Evolutionary conservation across 2,113 vertebrate genomes (phyloP).

Genomic region (Sylvia atricapilla): DNA sequence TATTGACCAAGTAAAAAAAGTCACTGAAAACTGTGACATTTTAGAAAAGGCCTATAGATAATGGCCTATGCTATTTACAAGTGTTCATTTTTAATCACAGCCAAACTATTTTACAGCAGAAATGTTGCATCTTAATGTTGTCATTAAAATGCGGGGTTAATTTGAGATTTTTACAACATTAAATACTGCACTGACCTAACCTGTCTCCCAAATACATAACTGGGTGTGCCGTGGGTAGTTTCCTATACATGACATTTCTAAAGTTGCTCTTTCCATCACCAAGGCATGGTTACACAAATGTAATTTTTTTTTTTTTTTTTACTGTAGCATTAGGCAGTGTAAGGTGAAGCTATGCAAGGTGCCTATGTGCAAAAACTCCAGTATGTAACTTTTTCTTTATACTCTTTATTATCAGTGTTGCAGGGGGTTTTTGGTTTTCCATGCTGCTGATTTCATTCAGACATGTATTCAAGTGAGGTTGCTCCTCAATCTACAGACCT

Average conservation of each 20-base stretch:
- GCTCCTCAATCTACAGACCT: neutral
- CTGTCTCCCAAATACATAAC: neutral
- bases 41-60: neutral
- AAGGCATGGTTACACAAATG: fast-evolving
- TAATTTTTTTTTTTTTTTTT: neutral
- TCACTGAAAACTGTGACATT: neutral
- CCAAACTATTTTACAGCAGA: neutral
- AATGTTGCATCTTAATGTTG: neutral
- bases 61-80: neutral
- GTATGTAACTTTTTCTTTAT: neutral
- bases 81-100: neutral
- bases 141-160: neutral
- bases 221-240: neutral
- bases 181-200: neutral
- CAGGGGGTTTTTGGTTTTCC: neutral
- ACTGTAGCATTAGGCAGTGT: neutral
- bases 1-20: neutral
- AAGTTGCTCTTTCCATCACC: neutral
- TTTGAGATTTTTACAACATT: neutral
- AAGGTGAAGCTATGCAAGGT: neutral
- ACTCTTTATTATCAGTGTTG: neutral
- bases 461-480: neutral
- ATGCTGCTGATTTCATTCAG: fast-evolving
- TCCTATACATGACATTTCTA: neutral
- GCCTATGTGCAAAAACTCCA: neutral